These are phyloP conservation scores for Stylophora pistillata DNA, from an alignment of 64 coral and sea anemone genomes.

Conservation along the genomic window DNA sequence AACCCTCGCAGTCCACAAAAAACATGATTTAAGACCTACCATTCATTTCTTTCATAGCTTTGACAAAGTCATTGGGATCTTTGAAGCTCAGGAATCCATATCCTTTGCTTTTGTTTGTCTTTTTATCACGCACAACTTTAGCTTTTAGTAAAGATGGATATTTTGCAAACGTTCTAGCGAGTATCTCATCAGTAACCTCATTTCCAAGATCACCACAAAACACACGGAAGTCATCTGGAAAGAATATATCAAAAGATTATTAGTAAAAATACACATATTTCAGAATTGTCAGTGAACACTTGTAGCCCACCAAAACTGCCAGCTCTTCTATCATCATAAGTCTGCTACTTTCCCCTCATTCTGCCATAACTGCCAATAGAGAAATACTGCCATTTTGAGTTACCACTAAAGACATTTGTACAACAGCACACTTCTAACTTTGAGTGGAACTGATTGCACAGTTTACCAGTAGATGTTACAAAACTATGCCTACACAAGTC, in stretches of 20 bases:
- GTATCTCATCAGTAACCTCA: slow-evolving; percentile 94
- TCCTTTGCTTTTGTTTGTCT: slow-evolving; percentile 94
- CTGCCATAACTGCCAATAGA: too few relatives aligned
- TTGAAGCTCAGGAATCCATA: slow-evolving; percentile 99
- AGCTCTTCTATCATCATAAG: too few relatives aligned
- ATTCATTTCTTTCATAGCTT: slow-evolving; percentile 99
- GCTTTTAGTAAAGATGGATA: slow-evolving; percentile 96
- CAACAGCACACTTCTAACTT: too few relatives aligned
- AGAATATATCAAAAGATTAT: not conserved
- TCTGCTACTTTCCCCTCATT: too few relatives aligned
- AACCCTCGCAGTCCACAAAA: not conserved
- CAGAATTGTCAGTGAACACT: not conserved
- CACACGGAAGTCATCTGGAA: slow-evolving; percentile 94
- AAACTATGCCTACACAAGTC: too few relatives aligned
- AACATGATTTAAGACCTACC: slow-evolving; percentile 55
- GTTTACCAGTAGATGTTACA: too few relatives aligned
- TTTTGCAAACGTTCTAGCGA: slow-evolving; percentile 91
- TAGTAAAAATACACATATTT: not conserved
- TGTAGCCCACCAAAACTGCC: too few relatives aligned
- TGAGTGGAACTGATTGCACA: too few relatives aligned
- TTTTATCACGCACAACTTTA: slow-evolving; percentile 98
- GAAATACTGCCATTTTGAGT: too few relatives aligned
- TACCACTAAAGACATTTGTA: too few relatives aligned
- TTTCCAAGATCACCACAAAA: slow-evolving; percentile 98
- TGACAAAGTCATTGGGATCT: slow-evolving; percentile 97